Evolutionary conservation across 2,797 vertebrate genomes (phyloP).

Genomic region (Petrocephalus schoutedeni): DNA sequence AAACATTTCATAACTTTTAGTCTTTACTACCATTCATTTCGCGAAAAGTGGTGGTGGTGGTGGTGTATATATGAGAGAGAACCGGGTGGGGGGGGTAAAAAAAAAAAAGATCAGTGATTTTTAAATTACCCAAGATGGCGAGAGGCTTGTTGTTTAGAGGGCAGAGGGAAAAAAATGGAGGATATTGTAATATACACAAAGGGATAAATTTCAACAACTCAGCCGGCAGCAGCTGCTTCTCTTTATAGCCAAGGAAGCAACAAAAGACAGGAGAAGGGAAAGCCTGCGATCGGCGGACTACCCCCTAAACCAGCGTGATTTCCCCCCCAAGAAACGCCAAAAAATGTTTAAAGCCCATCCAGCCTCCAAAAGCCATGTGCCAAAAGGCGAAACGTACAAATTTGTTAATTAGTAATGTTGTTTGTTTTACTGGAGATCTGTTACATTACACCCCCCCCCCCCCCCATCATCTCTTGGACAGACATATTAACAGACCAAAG

Average conservation of each 20-base stretch:
- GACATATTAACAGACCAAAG: conserved; percentile 59
- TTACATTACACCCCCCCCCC: conserved; percentile 34
- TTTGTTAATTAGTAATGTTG: conserved; percentile 40
- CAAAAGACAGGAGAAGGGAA: conserved; percentile 64
- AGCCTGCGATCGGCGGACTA: conserved; percentile 34
- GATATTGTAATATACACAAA: conserved; percentile 99
- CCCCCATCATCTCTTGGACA: conserved; percentile 52
- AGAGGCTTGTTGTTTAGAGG: conserved; percentile 98
- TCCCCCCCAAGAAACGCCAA: conserved; percentile 34
- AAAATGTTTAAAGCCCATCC: conserved; percentile 36
- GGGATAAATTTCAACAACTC: conserved; percentile 92
- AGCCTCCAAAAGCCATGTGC: not conserved
- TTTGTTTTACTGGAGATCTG: conserved; percentile 55
- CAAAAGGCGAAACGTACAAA: not conserved
- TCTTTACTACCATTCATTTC: conserved; percentile 49
- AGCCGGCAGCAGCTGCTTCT: conserved; percentile 74
- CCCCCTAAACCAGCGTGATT: conserved; percentile 28
- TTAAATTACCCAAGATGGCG: conserved; percentile 98
- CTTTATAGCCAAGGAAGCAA: conserved; percentile 68
- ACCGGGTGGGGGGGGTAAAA: not conserved
- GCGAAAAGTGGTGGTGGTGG: conserved; percentile 32
- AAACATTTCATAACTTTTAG: conserved; percentile 70
- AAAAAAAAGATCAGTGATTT: conserved; percentile 56
- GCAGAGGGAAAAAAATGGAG: conserved; percentile 91
- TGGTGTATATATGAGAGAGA: not conserved